A percentile compares a stretch with the other conserved stretches of the same genome.
phyloP scores from a whole-genome alignment of 92 coral and sea anemone genomes.

The Porites cylindrica region DNA sequence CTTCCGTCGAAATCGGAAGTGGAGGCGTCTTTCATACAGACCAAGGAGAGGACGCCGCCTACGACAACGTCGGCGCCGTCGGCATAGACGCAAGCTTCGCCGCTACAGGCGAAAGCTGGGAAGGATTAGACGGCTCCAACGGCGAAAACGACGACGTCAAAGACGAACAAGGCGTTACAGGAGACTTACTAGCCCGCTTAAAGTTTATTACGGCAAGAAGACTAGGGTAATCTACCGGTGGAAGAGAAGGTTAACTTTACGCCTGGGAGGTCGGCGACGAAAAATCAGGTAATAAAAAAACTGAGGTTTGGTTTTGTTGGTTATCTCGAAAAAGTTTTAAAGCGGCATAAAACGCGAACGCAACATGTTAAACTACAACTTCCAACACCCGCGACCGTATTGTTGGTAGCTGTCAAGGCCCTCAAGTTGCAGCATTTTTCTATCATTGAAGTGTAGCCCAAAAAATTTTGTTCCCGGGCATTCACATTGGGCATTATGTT shows the following conservation, averaged over 20 bases:
- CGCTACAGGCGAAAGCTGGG: conserved; percentile 21
- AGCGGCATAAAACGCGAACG: no score
- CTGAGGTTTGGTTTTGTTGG: background rate
- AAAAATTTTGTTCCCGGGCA: no score
- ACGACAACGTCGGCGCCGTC: conserved; percentile 2
- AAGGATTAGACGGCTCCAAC: conserved; percentile 9
- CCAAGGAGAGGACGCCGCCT: background rate
- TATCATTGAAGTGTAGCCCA: no score
- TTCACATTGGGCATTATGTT: no score
- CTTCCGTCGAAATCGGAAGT: background rate
- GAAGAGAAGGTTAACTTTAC: conserved; percentile 25
- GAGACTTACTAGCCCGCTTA: conserved; percentile 22
- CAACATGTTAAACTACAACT: no score
- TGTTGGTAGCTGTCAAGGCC: no score
- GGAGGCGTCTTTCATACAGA: conserved; percentile 19
- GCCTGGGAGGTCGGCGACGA: conserved; percentile 43
- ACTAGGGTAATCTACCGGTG: conserved; percentile 24
- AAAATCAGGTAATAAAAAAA: conserved; percentile 29
- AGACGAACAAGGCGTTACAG: conserved; percentile 38
- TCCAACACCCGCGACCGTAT: no score
- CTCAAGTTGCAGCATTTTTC: no score
- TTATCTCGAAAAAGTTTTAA: no score
- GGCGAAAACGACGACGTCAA: conserved; percentile 1
- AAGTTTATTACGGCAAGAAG: conserved; percentile 24
- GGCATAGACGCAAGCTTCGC: conserved; percentile 32